Base-by-base conservation (phyloP, 1,140 invertebrate genomes). In the Epicauta chinensis region DNA sequence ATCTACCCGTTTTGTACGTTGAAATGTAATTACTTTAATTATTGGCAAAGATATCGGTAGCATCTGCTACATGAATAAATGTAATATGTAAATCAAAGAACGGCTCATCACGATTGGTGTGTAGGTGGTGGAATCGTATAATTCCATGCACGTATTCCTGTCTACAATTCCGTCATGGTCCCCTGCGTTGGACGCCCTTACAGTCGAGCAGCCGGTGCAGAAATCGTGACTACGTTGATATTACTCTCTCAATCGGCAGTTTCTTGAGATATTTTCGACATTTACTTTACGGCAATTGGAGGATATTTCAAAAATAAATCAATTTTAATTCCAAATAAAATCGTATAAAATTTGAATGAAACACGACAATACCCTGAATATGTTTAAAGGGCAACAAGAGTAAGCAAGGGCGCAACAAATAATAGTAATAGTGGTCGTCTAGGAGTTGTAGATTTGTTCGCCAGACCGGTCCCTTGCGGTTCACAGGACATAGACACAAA, bases 141-240 rank as follows among this genome's bases (percentile, higher is more conserved):
- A 55, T 59, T 56, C 58, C 42, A 52, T 45, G 54, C 58, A 59
- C 58, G 58, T 56, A 59, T 44, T 50, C 4, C 23, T 23, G 45
- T 55, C 46, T 48, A 46, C 51, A 47, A 53, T 56, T 50, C 54
- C 46, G 47, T 53, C 55, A 48, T 54, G 52, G 46, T 43, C 54
- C 51, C 23, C 53, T 53, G 50, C 38, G 35, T 38, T 15, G 30
- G 37, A 39, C 48, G 52, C n/a, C 23, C 23, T 23, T 3, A 23
- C 23, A 23, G 23, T 23, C 4, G 23, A 23, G 23, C 61, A 63
- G 56, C 61, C 59, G 61, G 61, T 56, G 56, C 61, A 49, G 35
- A 47, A 53, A 55, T 58, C 61, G 61, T 63, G 61, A 63, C 61
- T 63, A 36, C 48, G 45, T 40, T 45, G 56, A 56, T 59, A 59